phyloP scores from a whole-genome alignment of 2,888 invertebrate species.

The Agrochola circellaris region DNA sequence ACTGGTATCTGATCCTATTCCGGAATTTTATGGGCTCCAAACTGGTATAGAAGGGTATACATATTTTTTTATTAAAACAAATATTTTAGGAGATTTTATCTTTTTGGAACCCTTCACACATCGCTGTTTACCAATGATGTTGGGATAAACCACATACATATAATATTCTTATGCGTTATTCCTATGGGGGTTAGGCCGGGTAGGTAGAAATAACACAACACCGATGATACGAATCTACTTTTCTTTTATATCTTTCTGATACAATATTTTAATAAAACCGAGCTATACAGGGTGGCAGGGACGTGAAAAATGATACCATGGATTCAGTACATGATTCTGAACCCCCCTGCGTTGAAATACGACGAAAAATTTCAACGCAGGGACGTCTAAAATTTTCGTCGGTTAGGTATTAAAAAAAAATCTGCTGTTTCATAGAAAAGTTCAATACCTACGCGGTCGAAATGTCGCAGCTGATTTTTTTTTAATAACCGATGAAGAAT shows the following conservation, averaged over 20 bases:
- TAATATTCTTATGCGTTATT: background rate
- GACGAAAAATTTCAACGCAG: too few species aligned
- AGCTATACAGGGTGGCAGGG: too few species aligned
- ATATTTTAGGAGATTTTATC: conserved; percentile 49
- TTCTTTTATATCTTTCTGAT: background rate
- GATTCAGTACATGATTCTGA: too few species aligned
- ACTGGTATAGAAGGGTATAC: conserved; percentile 20
- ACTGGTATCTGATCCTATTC: conserved; percentile 48
- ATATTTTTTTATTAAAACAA: conserved; percentile 31
- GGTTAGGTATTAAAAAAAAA: too few species aligned
- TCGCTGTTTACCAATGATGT: conserved; percentile 14
- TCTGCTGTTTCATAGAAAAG: too few species aligned
- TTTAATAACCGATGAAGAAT: too few species aligned
- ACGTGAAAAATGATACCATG: too few species aligned
- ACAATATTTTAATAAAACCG: background rate
- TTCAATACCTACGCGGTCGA: too few species aligned
- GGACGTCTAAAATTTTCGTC: too few species aligned
- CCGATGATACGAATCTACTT: background rate
- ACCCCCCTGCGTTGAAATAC: too few species aligned
- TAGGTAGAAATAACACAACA: background rate
- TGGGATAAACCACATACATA: conserved; percentile 18
- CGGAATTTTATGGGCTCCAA: conserved; percentile 38
- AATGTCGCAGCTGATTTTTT: too few species aligned
- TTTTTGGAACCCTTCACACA: conserved; percentile 16
- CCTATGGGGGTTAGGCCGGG: background rate